Conservation (phyloP, 2,797 vertebrate genomes). For the Astyanax mexicanus region DNA sequence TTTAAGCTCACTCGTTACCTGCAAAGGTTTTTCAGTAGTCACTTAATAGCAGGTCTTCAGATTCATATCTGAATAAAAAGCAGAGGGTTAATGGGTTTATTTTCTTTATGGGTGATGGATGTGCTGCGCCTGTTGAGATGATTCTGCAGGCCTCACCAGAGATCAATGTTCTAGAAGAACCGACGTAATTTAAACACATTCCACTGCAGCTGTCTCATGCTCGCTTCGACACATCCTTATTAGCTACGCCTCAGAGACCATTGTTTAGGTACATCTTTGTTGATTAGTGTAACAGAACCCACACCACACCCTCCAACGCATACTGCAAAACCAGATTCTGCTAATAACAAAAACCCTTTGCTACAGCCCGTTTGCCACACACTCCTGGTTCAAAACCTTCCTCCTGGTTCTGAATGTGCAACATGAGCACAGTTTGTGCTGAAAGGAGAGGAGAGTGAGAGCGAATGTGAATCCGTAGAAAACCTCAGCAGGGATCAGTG, state of each 20-base stretch:
- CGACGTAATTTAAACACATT: neutral
- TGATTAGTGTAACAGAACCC: conserved; percentile 12
- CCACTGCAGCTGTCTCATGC: neutral
- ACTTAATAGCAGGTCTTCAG: too few species aligned
- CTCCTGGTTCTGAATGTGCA: neutral
- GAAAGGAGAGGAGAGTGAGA: conserved; percentile 2
- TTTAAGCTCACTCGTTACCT: too few species aligned
- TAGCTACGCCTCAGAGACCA: neutral
- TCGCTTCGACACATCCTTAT: neutral
- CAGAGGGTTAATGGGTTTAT: neutral
- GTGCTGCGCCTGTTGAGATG: neutral
- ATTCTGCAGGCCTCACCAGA: neutral
- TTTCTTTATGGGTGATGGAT: neutral
- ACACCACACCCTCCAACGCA: too few species aligned
- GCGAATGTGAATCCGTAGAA: conserved; percentile 16
- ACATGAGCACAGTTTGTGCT: neutral
- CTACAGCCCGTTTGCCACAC: neutral
- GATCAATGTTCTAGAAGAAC: neutral
- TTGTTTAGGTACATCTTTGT: conserved; percentile 14
- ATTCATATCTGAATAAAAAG: neutral
- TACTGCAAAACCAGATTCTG: neutral
- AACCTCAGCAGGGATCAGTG: conserved; percentile 25
- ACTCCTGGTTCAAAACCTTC: neutral
- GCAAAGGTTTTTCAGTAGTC: too few species aligned
- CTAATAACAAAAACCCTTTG: neutral